Base-by-base conservation (phyloP, 2,113 vertebrate genomes). In the Syngnathus scovelli region DNA sequence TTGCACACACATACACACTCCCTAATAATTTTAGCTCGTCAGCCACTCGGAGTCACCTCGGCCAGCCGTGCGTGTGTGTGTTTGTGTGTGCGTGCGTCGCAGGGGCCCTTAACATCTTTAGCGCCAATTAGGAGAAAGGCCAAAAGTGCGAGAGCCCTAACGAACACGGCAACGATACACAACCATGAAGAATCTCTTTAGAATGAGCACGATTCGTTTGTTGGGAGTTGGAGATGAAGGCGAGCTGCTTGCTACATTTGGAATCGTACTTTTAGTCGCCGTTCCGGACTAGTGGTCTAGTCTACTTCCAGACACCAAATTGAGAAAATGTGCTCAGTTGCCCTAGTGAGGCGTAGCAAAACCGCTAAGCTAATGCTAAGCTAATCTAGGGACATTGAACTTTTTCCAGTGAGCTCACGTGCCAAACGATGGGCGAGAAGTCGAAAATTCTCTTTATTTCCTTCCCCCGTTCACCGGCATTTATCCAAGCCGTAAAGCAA, bases 401-500 rank as follows among this genome's bases (percentile, higher is more conserved):
- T 43, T 43, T 43, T 43, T 43, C 8, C 8, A 3, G 2, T 12
- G 10, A 43, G 41, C 41, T 10, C 41, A 43, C 11, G 41, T 43
- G 41, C 41, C 41, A 13, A 43, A 43, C 27, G 27, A 3, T 12
- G 9, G 41, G 41, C 44, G 44, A 15, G 13, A 16, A 46, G 44
- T 46, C 1, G 15, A 46, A 46, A 46, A 13, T 18, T 6, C 5
- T 15, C 44, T 43, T 43, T 4, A 11, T 43, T 18, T 39, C 7
- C 11, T 19, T 38, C 3, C 36, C 6, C 15, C 55, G 13, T 58
- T n/a, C n/a, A n/a, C n/a, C n/a, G 3, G 16, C 33, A 9, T 65
- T 66, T 2, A 9, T 62, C 15, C 27, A 33, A 8, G 70, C 33
- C 60, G 8, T 39, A 66, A 73, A 72, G n/a, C 43, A 61, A 66